phyloP scores from a whole-genome alignment of 2,797 vertebrate species.

The Betta splendens region DNA sequence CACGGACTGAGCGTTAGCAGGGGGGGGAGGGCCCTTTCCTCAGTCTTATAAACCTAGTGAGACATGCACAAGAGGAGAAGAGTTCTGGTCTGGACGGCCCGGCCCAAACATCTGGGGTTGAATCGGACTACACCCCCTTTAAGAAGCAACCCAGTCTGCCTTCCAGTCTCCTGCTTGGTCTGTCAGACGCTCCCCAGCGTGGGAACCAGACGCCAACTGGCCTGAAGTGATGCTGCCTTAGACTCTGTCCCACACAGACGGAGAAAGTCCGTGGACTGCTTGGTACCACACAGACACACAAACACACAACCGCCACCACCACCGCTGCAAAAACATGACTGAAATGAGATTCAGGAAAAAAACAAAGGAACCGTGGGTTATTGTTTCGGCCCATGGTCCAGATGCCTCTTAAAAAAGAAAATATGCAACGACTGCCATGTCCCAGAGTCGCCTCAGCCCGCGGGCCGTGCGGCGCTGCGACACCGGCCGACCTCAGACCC shows the following conservation, averaged over 20 bases:
- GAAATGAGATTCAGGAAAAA: conserved; percentile 46
- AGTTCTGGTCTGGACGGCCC: conserved; percentile 32
- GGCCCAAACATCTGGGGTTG: conserved; percentile 39
- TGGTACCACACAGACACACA: conserved; percentile 51
- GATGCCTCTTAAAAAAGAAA: conserved; percentile 63
- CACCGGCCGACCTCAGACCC: conserved; percentile 50
- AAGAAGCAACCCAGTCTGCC: conserved; percentile 62
- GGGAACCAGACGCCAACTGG: conserved; percentile 49
- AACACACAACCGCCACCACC: conserved; percentile 32
- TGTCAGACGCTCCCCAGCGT: conserved; percentile 36
- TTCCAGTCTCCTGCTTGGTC: conserved; percentile 57
- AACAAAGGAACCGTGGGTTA: conserved; percentile 45
- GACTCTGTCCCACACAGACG: conserved; percentile 65
- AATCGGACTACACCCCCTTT: conserved; percentile 45
- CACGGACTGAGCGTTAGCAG: conserved; percentile 45
- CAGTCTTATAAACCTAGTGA: conserved; percentile 15
- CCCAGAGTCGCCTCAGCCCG: conserved; percentile 63
- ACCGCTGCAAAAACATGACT: conserved; percentile 31
- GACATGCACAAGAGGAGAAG: conserved; percentile 53
- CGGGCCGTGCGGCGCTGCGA: too few relatives aligned
- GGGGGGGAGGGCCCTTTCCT: conserved; percentile 40
- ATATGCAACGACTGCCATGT: conserved; percentile 76
- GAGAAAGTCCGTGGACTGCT: conserved; percentile 47
- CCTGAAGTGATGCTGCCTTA: conserved; percentile 81
- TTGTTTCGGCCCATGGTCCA: conserved; percentile 65